Percentiles rank a stretch among this genome's conserved stretches.
These are phyloP conservation scores for Aporrectodea caliginosa DNA, from an alignment of 1,140 invertebrate genomes.

Conservation along the genomic window DNA sequence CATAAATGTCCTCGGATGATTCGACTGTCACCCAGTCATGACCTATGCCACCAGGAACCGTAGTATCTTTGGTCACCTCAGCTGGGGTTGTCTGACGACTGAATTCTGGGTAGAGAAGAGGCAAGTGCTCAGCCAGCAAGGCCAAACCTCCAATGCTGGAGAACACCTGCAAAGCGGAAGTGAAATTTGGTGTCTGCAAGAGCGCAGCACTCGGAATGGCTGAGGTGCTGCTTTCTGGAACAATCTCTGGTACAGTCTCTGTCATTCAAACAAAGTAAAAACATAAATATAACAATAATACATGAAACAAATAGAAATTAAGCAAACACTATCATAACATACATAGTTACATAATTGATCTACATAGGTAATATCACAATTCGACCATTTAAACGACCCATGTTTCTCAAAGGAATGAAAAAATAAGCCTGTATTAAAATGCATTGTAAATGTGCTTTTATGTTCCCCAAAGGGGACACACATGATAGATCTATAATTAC, in stretches of 20 bases:
- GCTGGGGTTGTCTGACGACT: constrained; percentile 55
- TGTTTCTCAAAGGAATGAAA: too few relatives aligned
- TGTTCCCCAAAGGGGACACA: too few relatives aligned
- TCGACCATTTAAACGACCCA: too few relatives aligned
- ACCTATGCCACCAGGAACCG: constrained; percentile 40
- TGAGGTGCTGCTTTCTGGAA: background rate
- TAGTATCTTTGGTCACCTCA: constrained; percentile 32
- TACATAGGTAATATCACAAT: too few relatives aligned
- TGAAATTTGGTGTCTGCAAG: constrained; percentile 51
- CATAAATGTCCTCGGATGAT: constrained; percentile 67
- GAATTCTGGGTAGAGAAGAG: constrained; percentile 77
- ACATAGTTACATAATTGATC: too few relatives aligned
- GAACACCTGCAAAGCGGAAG: constrained; percentile 74
- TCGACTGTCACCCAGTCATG: constrained; percentile 78
- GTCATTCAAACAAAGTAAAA: background rate
- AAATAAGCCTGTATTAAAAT: too few relatives aligned
- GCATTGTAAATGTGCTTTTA: too few relatives aligned
- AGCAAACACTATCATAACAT: too few relatives aligned
- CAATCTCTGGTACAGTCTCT: background rate
- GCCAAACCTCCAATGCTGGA: constrained; percentile 80
- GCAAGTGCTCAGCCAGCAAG: constrained; percentile 77
- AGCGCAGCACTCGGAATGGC: constrained; percentile 39
- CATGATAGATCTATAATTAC: too few relatives aligned
- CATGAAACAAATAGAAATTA: background rate
- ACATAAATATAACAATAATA: background rate